phyloP scores from a whole-genome alignment of 2,888 invertebrate genomes.

The Chelonus formosanus region DNA sequence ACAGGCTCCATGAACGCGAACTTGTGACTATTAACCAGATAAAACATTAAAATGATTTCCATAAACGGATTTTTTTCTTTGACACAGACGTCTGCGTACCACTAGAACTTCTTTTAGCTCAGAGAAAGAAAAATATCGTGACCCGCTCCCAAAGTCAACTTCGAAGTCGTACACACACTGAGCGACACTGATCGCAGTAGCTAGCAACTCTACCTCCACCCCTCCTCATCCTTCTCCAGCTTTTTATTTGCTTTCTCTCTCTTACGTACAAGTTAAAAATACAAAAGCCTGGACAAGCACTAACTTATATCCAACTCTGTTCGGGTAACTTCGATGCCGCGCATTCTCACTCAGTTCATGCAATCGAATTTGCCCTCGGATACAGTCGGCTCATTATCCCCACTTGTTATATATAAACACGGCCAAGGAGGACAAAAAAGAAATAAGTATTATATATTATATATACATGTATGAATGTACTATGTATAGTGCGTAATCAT shows the following conservation, averaged over 20 bases:
- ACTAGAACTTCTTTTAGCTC: background rate
- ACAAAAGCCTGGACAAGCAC: conserved; percentile 2
- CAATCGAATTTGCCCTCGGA: conserved; percentile 13
- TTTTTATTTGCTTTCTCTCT: background rate
- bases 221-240: background rate
- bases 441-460: no score
- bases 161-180: conserved; percentile 17
- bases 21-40: conserved; percentile 17
- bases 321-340: conserved; percentile 18
- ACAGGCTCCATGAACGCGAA: conserved; percentile 51
- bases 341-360: conserved; percentile 13
- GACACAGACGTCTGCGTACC: background rate
- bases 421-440: no score
- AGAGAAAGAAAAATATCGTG: conserved; percentile 16
- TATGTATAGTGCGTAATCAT: no score
- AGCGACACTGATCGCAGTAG: conserved; percentile 1
- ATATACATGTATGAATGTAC: no score
- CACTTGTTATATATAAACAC: background rate
- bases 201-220: conserved; percentile 2
- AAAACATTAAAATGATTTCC: conserved; percentile 10
- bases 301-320: background rate
- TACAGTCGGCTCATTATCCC: conserved; percentile 1
- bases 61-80: background rate
- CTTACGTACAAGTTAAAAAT: background rate
- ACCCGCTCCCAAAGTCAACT: conserved; percentile 18